phyloP scores from a whole-genome alignment of 2,888 invertebrate species.

The Andrena praecox region DNA sequence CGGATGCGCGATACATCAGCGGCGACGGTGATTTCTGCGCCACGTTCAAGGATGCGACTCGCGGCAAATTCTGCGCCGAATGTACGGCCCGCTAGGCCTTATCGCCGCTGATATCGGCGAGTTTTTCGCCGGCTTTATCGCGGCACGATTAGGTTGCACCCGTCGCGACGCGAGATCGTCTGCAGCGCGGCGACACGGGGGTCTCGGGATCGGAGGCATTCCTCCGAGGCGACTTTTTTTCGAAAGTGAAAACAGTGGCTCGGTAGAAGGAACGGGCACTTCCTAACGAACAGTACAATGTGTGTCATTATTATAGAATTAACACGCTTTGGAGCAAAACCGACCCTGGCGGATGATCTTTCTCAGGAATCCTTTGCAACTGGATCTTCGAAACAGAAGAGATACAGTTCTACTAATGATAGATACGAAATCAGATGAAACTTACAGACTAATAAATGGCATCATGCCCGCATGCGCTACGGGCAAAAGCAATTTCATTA shows the following conservation, averaged over 20 bases:
- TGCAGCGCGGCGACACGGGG: not conserved
- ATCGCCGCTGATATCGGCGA: conserved; percentile 41
- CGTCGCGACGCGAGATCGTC: conserved; percentile 2
- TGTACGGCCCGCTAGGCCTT: conserved; percentile 28
- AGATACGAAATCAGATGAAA: no score
- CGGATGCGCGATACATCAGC: conserved; percentile 82
- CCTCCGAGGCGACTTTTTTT: not conserved
- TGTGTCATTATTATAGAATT: no score
- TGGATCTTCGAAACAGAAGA: no score
- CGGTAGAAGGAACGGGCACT: not conserved
- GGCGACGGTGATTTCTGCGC: conserved; percentile 71
- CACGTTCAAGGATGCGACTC: conserved; percentile 67
- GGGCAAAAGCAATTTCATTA: no score
- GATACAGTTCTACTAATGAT: no score
- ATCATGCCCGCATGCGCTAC: no score
- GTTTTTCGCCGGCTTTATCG: conserved; percentile 40
- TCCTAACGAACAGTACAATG: no score
- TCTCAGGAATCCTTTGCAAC: no score
- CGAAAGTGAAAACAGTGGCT: not conserved
- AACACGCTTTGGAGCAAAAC: no score
- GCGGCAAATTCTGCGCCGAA: conserved; percentile 59
- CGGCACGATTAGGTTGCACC: conserved; percentile 36
- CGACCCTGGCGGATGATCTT: no score
- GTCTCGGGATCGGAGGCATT: not conserved
- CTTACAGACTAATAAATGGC: no score